Percentiles rank a stretch among this genome's conserved stretches.
These are phyloP conservation scores for Gallinago solitaria DNA, from an alignment of 2,797 vertebrate species.

Conservation along the genomic window DNA sequence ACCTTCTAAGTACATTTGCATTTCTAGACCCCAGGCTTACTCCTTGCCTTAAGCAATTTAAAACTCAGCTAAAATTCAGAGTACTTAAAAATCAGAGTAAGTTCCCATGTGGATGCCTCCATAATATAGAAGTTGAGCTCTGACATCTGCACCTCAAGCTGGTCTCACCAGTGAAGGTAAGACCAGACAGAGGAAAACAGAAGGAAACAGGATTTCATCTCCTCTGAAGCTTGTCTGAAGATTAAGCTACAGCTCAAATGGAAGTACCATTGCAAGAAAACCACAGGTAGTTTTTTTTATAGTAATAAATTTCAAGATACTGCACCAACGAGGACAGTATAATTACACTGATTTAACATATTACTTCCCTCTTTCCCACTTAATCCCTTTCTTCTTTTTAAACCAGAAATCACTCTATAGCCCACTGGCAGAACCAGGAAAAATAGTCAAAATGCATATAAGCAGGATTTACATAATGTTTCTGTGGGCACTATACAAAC, in stretches of 20 bases:
- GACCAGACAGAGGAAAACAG: background rate
- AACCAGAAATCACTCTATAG: background rate
- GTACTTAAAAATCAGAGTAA: background rate
- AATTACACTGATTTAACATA: background rate
- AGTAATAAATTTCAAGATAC: background rate
- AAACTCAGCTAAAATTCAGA: background rate
- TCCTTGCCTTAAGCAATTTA: background rate
- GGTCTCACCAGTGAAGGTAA: background rate
- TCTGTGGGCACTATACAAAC: background rate
- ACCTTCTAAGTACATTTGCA: background rate
- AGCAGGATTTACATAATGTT: background rate
- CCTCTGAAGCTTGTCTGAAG: background rate
- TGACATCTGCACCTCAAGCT: background rate
- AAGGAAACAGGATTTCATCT: background rate
- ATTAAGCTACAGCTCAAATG: background rate
- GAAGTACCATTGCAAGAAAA: background rate
- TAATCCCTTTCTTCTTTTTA: too few species aligned
- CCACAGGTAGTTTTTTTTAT: background rate
- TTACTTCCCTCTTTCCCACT: rapidly evolving
- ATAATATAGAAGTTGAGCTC: background rate
- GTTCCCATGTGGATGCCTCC: background rate
- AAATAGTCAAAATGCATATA: background rate
- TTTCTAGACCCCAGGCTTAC: background rate
- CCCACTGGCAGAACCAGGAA: background rate
- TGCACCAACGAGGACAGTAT: background rate